Evolutionary conservation across 2,888 invertebrate species (phyloP).

Genomic region (Hofmannophila pseudospretella): DNA sequence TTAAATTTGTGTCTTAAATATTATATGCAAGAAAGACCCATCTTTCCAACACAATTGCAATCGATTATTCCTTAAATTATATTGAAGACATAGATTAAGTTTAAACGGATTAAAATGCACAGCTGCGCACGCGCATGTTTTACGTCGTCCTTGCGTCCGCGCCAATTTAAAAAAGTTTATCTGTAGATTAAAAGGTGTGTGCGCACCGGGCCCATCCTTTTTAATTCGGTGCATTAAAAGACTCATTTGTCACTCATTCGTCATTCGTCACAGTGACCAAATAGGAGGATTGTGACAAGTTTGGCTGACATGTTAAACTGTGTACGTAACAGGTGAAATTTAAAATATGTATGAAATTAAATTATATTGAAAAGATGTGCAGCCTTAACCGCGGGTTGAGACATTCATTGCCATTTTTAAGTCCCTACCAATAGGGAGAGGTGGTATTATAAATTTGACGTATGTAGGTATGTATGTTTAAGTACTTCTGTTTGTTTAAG

Average conservation of each 20-base stretch:
- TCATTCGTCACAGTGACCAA: conserved; percentile 15
- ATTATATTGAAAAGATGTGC: no score
- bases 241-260: conserved; percentile 32
- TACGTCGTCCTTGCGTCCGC: conserved; percentile 7
- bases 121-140: conserved; percentile 9
- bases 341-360: no score
- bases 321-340: no score
- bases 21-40: no score
- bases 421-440: no score
- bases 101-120: conserved; percentile 9
- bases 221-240: conserved; percentile 25
- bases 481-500: no score
- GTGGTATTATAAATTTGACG: no score
- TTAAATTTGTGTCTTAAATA: no score
- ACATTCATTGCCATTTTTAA: no score
- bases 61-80: neutral
- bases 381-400: no score
- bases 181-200: conserved; percentile 31
- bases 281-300: neutral
- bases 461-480: no score
- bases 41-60: no score
- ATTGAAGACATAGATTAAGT: conserved; percentile 4
- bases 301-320: neutral
- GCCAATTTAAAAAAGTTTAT: conserved; percentile 14
- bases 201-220: conserved; percentile 24